Evolutionary conservation across 2,113 vertebrate genomes (phyloP).

Genomic region (Tachysurus vachellii): DNA sequence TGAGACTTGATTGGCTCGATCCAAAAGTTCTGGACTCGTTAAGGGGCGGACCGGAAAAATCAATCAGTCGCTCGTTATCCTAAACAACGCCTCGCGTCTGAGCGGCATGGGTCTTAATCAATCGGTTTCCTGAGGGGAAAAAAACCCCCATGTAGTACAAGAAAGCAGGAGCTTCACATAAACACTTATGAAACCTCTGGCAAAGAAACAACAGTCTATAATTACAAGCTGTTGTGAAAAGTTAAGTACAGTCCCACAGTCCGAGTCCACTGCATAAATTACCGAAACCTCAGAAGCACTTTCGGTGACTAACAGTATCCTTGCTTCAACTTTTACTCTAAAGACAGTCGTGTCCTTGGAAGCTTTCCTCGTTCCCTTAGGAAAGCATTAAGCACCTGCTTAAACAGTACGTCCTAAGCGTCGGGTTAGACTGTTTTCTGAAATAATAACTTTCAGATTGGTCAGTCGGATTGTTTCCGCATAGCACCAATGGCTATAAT

Average conservation of each 20-base stretch:
- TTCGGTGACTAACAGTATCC: slow-evolving; percentile 22
- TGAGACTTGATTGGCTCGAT: slow-evolving; percentile 67
- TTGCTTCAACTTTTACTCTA: background rate
- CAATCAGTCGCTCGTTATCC: slow-evolving; percentile 45
- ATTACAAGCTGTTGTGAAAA: slow-evolving; percentile 14
- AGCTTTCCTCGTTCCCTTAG: slow-evolving; percentile 5
- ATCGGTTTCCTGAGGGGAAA: slow-evolving; percentile 72
- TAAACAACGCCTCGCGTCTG: slow-evolving; percentile 42
- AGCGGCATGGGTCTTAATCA: slow-evolving; percentile 50
- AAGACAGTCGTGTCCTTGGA: background rate
- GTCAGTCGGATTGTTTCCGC: background rate
- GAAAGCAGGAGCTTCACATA: slow-evolving; percentile 20
- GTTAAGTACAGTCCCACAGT: background rate
- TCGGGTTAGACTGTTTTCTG: background rate
- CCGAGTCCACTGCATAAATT: slow-evolving; percentile 14
- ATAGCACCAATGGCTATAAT: slow-evolving; percentile 37
- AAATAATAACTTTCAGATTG: background rate
- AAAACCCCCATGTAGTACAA: slow-evolving; percentile 50
- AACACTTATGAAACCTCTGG: slow-evolving; percentile 8
- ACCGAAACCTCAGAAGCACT: slow-evolving; percentile 18
- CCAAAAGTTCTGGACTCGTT: slow-evolving; percentile 60
- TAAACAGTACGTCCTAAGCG: background rate
- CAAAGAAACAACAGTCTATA: slow-evolving; percentile 40
- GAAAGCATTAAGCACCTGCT: background rate
- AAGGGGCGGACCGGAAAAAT: slow-evolving; percentile 55